These are phyloP conservation scores for Mythimna loreyi DNA, from an alignment of 2,888 invertebrate genomes.

Conservation along the genomic window DNA sequence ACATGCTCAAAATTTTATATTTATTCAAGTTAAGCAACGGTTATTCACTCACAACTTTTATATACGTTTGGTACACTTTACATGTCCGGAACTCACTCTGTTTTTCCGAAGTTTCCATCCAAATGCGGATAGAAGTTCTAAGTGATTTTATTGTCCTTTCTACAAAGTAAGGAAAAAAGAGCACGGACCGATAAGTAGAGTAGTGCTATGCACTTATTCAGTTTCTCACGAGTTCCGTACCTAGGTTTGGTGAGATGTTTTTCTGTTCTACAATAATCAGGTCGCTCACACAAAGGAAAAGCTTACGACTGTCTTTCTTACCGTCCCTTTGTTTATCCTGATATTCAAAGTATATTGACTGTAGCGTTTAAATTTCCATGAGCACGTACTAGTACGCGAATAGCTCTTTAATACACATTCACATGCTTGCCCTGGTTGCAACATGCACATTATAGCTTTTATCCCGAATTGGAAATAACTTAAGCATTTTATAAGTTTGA, in stretches of 20 bases:
- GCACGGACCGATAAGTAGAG: constrained; percentile 28
- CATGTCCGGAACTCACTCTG: constrained; percentile 28
- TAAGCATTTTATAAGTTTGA: constrained; percentile 85
- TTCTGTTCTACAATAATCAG: constrained; percentile 36
- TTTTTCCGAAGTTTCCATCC: constrained; percentile 37
- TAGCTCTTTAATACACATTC: constrained; percentile 25
- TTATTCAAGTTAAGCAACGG: constrained; percentile 55
- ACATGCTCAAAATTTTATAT: constrained; percentile 76
- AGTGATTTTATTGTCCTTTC: constrained; percentile 52
- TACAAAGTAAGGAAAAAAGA: constrained; percentile 41
- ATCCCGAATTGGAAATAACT: constrained; percentile 79
- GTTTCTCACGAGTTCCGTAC: constrained; percentile 40
- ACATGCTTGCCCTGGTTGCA: constrained; percentile 28
- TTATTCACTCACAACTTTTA: constrained; percentile 30
- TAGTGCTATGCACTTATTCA: constrained; percentile 47
- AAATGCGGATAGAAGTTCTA: constrained; percentile 42
- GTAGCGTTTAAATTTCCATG: constrained; percentile 8
- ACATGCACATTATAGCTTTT: constrained; percentile 70
- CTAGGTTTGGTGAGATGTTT: constrained; percentile 20
- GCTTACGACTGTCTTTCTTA: background rate
- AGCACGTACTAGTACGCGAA: constrained; percentile 37
- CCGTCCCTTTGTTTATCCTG: constrained; percentile 8
- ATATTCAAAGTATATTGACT: constrained; percentile 23
- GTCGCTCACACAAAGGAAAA: constrained; percentile 1
- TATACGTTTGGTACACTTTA: constrained; percentile 46